phyloP scores from a whole-genome alignment of 2,113 vertebrate genomes.

The Delphinus delphis region DNA sequence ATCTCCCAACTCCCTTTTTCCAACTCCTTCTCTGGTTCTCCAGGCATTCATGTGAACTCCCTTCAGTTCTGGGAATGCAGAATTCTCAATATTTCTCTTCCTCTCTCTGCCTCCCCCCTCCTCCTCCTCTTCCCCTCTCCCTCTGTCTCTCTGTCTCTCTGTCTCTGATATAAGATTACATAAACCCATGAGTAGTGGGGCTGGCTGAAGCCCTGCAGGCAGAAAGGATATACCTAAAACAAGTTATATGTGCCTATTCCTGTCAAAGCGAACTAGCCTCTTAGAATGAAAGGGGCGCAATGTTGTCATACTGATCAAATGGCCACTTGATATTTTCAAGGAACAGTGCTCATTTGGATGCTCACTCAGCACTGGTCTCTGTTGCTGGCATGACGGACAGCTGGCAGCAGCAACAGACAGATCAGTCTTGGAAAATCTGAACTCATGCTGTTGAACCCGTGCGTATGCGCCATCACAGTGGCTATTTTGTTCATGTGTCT shows the following conservation, averaged over 20 bases:
- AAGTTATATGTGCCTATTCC: not conserved
- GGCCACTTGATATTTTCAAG: not conserved
- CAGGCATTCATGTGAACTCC: not conserved
- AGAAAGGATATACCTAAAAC: not conserved
- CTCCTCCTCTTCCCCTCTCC: not conserved
- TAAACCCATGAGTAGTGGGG: not conserved
- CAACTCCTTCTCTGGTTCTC: not conserved
- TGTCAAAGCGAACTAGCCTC: not conserved
- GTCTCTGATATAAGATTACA: not conserved
- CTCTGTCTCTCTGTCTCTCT: fast-evolving
- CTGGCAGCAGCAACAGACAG: not conserved
- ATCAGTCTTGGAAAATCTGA: not conserved
- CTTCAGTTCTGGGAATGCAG: not conserved
- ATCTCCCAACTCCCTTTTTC: not conserved
- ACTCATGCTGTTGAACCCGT: not conserved
- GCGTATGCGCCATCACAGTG: not conserved
- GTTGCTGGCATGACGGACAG: not conserved
- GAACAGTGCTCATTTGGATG: not conserved
- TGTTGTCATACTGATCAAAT: not conserved
- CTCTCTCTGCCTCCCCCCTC: not conserved
- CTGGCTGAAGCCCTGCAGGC: not conserved
- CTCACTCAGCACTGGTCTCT: not conserved
- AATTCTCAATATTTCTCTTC: not conserved
- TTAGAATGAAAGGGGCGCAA: not conserved
- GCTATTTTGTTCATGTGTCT: not conserved